Evolutionary conservation across 1,140 invertebrate species (phyloP).

Genomic region (Cyclina sinensis): DNA sequence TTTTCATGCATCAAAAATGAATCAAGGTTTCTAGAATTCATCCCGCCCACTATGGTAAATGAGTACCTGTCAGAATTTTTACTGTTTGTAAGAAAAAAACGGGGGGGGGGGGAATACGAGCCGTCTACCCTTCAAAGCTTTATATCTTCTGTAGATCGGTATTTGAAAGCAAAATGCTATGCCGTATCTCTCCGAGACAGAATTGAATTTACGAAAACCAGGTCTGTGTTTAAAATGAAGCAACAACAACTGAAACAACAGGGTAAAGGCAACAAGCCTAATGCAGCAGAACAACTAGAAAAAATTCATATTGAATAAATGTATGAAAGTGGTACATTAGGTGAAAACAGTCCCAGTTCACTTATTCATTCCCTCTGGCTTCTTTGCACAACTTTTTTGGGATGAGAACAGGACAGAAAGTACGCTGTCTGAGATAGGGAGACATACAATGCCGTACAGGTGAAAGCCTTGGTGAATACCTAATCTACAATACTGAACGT

Average conservation of each 20-base stretch:
- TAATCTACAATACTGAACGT: not conserved
- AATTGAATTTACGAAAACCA: constrained; percentile 18
- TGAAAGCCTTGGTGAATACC: not conserved
- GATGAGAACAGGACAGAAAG: not conserved
- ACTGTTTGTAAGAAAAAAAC: not conserved
- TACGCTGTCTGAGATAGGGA: constrained; percentile 9
- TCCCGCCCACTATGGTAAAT: not conserved
- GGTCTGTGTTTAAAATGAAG: not conserved
- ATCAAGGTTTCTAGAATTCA: not conserved
- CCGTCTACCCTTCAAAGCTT: not conserved
- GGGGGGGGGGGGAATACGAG: constrained; percentile 29
- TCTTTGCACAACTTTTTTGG: constrained; percentile 15
- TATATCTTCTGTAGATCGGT: constrained; percentile 2
- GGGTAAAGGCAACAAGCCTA: constrained; percentile 2
- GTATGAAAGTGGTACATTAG: not conserved
- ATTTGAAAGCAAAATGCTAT: constrained; percentile 12
- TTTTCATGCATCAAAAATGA: not conserved
- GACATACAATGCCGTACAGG: not conserved
- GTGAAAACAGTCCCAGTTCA: not conserved
- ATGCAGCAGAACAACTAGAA: constrained; percentile 26
- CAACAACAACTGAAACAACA: not conserved
- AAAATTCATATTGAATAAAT: constrained; percentile 11
- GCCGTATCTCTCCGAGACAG: not conserved
- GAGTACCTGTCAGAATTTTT: not conserved
- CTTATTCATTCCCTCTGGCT: constrained; percentile 40